Evolutionary conservation across 2,113 vertebrate species (phyloP).

Genomic region (Tursiops truncatus): DNA sequence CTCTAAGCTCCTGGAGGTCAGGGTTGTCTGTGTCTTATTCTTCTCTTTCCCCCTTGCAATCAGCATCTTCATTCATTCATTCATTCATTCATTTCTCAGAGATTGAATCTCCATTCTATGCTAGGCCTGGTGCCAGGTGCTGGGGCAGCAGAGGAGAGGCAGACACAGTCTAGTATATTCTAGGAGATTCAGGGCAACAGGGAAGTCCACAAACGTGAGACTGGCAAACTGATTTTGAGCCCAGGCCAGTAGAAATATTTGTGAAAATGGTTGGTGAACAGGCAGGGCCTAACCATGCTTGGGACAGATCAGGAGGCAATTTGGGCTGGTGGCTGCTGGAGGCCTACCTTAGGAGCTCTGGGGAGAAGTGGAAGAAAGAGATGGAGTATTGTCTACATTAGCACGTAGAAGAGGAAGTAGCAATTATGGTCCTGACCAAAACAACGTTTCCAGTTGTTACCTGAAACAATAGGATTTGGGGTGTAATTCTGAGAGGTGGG

Average conservation of each 20-base stretch:
- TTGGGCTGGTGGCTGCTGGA: not conserved
- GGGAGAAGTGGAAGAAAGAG: conserved; percentile 21
- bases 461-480: conserved; percentile 67
- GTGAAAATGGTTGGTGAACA: conserved; percentile 28
- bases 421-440: conserved; percentile 52
- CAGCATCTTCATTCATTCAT: not conserved
- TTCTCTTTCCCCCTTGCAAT: not conserved
- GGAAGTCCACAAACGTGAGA: conserved; percentile 36
- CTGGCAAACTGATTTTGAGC: not conserved
- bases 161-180: not conserved
- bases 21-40: not conserved
- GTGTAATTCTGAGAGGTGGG: conserved; percentile 24
- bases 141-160: not conserved
- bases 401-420: conserved; percentile 39
- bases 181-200: not conserved
- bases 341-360: not conserved
- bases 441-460: conserved; percentile 62
- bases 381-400: conserved; percentile 49
- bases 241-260: conserved; percentile 46
- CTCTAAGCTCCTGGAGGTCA: not conserved
- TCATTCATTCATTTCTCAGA: conserved; percentile 37
- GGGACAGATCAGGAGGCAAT: conserved; percentile 43
- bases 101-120: not conserved
- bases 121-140: not conserved
- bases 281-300: not conserved